A percentile compares a stretch with the other conserved stretches of the same genome.
Evolutionary conservation across 1,140 invertebrate genomes (phyloP).

Genomic region (Drosophila tropicalis): DNA sequence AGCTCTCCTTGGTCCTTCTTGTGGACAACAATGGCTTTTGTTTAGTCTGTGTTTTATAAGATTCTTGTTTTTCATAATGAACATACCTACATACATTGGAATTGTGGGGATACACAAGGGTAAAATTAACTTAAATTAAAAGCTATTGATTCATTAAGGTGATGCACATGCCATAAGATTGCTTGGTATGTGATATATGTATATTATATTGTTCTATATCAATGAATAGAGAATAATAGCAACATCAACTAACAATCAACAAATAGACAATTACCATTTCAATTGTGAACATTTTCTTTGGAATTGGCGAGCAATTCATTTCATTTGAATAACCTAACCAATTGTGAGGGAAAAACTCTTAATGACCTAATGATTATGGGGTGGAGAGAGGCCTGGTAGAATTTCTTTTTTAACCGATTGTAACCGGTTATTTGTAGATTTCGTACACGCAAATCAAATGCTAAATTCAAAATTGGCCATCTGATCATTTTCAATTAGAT

Average conservation of each 20-base stretch:
- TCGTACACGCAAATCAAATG: background rate
- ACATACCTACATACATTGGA: background rate
- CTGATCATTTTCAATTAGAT: no score
- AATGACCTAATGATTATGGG: constrained; percentile 4
- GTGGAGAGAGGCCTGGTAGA: background rate
- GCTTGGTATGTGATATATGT: background rate
- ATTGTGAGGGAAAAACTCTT: constrained; percentile 32
- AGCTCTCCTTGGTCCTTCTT: background rate
- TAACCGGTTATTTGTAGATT: constrained; percentile 9
- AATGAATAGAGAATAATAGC: constrained; percentile 30
- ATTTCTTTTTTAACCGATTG: constrained; percentile 8
- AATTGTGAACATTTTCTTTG: constrained; percentile 46
- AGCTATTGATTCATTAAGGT: background rate
- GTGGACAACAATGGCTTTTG: background rate
- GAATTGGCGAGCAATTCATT: constrained; percentile 33
- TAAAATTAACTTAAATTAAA: constrained; percentile 13
- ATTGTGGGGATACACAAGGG: background rate
- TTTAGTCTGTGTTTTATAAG: background rate
- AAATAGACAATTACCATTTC: constrained; percentile 35
- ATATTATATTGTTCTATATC: background rate
- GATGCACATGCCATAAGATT: background rate
- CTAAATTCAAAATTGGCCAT: background rate
- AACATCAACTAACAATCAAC: constrained; percentile 18
- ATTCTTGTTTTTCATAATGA: constrained; percentile 1
- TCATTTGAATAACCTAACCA: constrained; percentile 33